Evolutionary conservation across 2,797 vertebrate genomes (phyloP), one percentile per base, ranked within the genome.

Genomic region (Alexandromys oeconomus): DNA sequence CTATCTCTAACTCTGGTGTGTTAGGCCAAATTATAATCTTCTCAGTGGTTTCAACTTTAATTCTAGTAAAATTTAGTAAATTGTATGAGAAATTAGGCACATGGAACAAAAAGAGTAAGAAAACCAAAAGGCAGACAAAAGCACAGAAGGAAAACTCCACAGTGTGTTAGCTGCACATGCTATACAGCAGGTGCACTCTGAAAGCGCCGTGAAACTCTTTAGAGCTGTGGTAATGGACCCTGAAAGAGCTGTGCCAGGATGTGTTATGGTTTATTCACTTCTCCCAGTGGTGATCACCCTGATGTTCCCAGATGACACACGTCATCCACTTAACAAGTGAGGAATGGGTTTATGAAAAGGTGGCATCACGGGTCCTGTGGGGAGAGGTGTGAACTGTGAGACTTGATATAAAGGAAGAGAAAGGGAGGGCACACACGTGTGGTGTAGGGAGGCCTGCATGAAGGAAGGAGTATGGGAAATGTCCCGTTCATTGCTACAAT

Each of bases 51-150:
- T 97, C 78, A 95, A 91, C 77, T 94, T 92, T 79, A 87, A 69
- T 84, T 95, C 81, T 96, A 95, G 95, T 97, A 96, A 92, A 93
- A 96, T 93, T 37, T 90, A 63, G 48, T 37, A 90, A 81, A 86
- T 7, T 61, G 81, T 65, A 94, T 82, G 79, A 90, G 37, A 79
- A 96, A 93, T 71, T 34, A 92, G 43, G 94, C 57, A 29, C 4
- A 4, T 54, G 59, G 94, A 61, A 61, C 82, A 90, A 96, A 94
- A 95, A 95, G 85, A 91, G 80, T 94, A 95, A 40, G 57, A 87
- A 96, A 93, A 78, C 76, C 37, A 31, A 79, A 96, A 89, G 37
- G 94, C 37, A 96, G n/a, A 95, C 43, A 96, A 87, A 86, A 82
- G 74, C 79, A 65, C 14, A 79, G 59, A 90, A 37, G 91, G 89